phyloP scores from a whole-genome alignment of 2,797 vertebrate genomes.

The Orientallactaga sibirica region DNA sequence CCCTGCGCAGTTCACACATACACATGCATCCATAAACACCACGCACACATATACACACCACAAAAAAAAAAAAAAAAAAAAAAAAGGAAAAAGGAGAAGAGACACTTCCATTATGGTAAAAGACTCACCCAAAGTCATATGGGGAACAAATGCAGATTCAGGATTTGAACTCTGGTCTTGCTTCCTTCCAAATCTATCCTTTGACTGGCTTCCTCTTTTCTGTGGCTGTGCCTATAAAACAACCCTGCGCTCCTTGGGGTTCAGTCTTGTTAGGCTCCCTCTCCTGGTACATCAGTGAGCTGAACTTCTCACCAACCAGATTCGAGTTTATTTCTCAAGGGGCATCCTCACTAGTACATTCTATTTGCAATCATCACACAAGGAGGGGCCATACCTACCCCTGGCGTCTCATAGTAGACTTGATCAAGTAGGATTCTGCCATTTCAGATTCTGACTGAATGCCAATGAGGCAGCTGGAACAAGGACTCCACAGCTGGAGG shows the following conservation, averaged over 20 bases:
- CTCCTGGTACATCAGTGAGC: neutral
- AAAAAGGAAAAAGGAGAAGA: neutral
- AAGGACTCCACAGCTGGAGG: neutral
- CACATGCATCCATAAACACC: no score
- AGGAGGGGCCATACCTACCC: neutral
- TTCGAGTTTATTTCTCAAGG: slow-evolving; percentile 34
- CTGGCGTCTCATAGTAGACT: neutral
- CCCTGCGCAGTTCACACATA: no score
- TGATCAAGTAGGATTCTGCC: neutral
- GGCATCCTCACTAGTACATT: neutral
- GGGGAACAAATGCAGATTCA: neutral
- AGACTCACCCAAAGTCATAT: rapidly evolving
- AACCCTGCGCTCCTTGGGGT: neutral
- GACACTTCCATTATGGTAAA: neutral
- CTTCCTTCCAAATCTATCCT: neutral
- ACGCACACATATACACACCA: no score
- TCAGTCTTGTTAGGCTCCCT: no score
- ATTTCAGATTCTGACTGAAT: neutral
- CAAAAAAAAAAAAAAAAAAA: no score
- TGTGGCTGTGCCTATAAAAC: neutral
- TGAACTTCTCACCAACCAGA: neutral
- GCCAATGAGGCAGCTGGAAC: neutral
- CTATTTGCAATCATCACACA: neutral
- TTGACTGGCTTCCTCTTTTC: neutral
- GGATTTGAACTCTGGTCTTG: neutral